Base-by-base conservation (phyloP, 2,113 vertebrate genomes). In the Vidua macroura region DNA sequence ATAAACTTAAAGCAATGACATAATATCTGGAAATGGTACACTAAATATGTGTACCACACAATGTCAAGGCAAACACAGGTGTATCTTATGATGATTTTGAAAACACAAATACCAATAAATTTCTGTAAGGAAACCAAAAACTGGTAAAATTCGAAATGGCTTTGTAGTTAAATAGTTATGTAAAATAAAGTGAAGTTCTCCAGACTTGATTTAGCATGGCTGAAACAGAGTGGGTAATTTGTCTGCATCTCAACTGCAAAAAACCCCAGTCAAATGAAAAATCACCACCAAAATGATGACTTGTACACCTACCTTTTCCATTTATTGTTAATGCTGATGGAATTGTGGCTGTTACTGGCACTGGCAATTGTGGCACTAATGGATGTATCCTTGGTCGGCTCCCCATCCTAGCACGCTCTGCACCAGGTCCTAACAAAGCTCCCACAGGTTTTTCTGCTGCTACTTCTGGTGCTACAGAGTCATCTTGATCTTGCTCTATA, bases 361-460 rank as follows among this genome's bases (percentile, higher is more conserved):
- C 96, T 25, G 98, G 97, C 21, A 98, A 97, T 15, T 98, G 98
- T 86, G 98, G 97, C 90, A 97, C 97, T 53, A 98, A 94, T 15
- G 97, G 96, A 62, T 99, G 98, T 82, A 98, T 98, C 89, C 98
- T 98, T 86, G 99, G 99, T 46, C 99, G 95, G 79, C 99, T 99
- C 66, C 99, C 99, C 99, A 99, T 99, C 69, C 99, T 98, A 10
- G 99, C 99, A 77, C 99, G 98, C 91, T 99, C 99, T 13, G 99
- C 98, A 74, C 99, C 99, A 4, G 99, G 99, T 37, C 98, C 98
- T 83, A 99, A 93, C 79, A 98, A 97, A 78, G 98, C 97, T 77
- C 98, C 98, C 3, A 98, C 88, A 0, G 99, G 98, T 92, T 99
- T 99, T 93, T 99, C 98, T 68, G 99, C 97, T 17, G 99, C 98